Base-by-base conservation (phyloP, 2,888 invertebrate species). In the Drosophila diplacantha region DNA sequence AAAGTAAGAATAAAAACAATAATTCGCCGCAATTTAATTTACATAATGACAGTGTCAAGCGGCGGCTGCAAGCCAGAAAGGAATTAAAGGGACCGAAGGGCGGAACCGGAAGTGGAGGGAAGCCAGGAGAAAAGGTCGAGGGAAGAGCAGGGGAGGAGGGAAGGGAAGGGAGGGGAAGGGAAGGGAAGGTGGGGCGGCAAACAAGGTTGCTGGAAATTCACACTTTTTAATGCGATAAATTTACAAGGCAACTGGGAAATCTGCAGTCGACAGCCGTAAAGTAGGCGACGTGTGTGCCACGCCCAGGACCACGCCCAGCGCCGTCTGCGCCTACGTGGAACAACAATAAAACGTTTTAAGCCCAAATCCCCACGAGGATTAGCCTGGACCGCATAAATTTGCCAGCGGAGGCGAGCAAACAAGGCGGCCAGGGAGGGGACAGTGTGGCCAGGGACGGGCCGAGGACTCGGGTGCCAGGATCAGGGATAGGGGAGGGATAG, bases 191-290 rank as follows among this genome's bases (percentile, higher is more conserved):
- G n/a, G n/a, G 18, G 12, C 12, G 44, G 26, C 26, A n/a, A 41
- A 35, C 62, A 53, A 53, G 44, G 31, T 37, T 57, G 55, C 46
- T 64, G 54, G 61, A 75, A 81, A 76, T 81, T 84, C 81, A 78
- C 83, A 84, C 84, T 76, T 58, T 73, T 76, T 82, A 83, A 84
- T 85, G 79, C 74, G 84, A 83, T 80, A 85, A 84, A 85, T 84
- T 84, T 83, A 81, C 81, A 81, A 82, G 82, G 73, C 83, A 79
- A 73, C 77, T 75, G 85, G 85, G 78, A 85, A 84, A 76, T 80
- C 77, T 79, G 81, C 74, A 75, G 72, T 58, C 73, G 74, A 84
- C 74, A 74, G 81, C 75, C 73, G 56, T 61, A 66, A 72, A 74
- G 72, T 57, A 67, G 64, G 56, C 71, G 68, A 66, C 60, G 46